Conservation (phyloP, 2,113 vertebrate genomes). For the Trogon melanurus region DNA sequence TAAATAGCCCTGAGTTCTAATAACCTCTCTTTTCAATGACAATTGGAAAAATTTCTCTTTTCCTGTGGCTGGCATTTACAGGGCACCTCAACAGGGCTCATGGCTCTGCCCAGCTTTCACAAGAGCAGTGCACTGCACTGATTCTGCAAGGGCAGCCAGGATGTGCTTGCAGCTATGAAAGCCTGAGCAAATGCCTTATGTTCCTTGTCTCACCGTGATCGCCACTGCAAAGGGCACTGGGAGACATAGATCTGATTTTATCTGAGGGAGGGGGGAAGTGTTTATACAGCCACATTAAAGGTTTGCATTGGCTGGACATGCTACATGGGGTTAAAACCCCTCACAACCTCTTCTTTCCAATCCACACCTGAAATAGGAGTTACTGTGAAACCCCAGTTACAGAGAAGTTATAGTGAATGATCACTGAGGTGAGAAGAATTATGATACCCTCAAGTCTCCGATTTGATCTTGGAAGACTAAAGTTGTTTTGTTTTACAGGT, state of each 20-base stretch:
- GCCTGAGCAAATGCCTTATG: not conserved
- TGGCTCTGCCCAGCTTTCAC: not conserved
- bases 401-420: not conserved
- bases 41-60: not conserved
- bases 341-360: not conserved
- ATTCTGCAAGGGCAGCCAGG: not conserved
- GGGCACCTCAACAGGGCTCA: not conserved
- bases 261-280: not conserved
- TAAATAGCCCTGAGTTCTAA: not conserved
- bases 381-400: not conserved
- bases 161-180: not conserved
- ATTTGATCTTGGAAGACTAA: not conserved
- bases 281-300: not conserved
- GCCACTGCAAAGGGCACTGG: not conserved
- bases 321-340: not conserved
- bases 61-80: not conserved
- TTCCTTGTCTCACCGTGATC: not conserved
- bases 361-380: not conserved
- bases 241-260: not conserved
- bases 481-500: not conserved
- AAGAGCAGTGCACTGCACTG: not conserved
- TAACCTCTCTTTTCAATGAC: not conserved
- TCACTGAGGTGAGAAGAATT: not conserved
- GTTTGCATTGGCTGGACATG: not conserved
- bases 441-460: not conserved